Evolutionary conservation across 2,888 invertebrate species (phyloP).

Genomic region (Amitus sp.): DNA sequence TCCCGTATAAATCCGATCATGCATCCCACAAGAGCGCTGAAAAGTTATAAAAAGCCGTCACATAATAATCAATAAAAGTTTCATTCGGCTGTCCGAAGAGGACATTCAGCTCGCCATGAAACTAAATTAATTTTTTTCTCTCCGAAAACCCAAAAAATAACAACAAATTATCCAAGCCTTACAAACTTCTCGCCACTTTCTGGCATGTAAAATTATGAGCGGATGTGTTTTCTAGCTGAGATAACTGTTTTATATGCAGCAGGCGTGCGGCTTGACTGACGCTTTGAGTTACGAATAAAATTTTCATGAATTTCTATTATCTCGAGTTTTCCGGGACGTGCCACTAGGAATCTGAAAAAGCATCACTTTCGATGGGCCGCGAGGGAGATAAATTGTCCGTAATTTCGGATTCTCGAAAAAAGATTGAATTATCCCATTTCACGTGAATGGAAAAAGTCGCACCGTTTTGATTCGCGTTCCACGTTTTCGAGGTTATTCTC

Average conservation of each 20-base stretch:
- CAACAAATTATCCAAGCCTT: constrained; percentile 9
- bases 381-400: constrained; percentile 32
- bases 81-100: too few relatives aligned
- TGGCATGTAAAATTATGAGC: constrained; percentile 27
- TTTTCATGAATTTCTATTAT: constrained; percentile 66
- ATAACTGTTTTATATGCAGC: constrained; percentile 62
- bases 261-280: constrained; percentile 62
- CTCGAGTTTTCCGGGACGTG: constrained; percentile 55
- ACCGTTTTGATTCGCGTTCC: not conserved
- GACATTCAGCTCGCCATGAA: not conserved
- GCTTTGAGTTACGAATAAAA: constrained; percentile 64
- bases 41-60: not conserved
- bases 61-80: not conserved
- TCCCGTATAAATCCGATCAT: too few relatives aligned
- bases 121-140: constrained; percentile 16
- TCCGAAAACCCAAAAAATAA: constrained; percentile 18
- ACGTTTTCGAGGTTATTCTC: constrained; percentile 29
- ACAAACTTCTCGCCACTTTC: constrained; percentile 8
- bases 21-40: too few relatives aligned
- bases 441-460: not conserved
- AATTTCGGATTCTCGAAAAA: constrained; percentile 14
- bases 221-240: constrained; percentile 28
- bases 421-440: not conserved
- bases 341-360: constrained; percentile 39
- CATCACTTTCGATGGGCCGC: constrained; percentile 39